Percentiles rank a stretch among this genome's conserved stretches.
phyloP scores from a whole-genome alignment of 2,113 vertebrate species.

The Syngnathus scovelli region DNA sequence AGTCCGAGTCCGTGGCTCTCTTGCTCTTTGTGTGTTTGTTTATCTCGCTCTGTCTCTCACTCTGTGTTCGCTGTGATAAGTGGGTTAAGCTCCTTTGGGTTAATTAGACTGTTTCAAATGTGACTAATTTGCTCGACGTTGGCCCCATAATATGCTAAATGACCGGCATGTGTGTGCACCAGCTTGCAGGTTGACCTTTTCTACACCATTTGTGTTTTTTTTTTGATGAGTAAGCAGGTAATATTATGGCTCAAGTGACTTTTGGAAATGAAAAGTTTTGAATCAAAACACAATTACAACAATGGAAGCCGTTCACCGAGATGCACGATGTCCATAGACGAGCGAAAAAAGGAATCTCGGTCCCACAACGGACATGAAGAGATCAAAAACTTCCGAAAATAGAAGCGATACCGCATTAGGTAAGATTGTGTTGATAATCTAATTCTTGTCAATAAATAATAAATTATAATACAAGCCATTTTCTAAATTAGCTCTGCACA shows the following conservation, averaged over 20 bases:
- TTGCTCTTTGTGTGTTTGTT: constrained; percentile 42
- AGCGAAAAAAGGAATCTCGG: neutral
- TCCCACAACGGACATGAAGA: neutral
- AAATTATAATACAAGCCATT: neutral
- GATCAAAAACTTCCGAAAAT: neutral
- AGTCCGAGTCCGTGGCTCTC: constrained; percentile 14
- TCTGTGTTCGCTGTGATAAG: constrained; percentile 70
- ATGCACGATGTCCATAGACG: neutral
- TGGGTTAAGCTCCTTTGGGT: constrained; percentile 71
- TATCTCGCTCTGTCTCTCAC: constrained; percentile 48
- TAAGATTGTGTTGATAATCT: neutral
- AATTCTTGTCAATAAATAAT: neutral
- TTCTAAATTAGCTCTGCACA: neutral
- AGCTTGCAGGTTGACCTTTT: neutral
- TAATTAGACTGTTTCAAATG: constrained; percentile 77
- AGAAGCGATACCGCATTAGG: neutral
- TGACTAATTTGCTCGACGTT: constrained; percentile 72
- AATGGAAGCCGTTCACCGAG: neutral
- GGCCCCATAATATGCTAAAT: constrained; percentile 69
- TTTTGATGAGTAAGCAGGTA: neutral
- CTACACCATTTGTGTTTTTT: neutral
- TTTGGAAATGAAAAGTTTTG: neutral
- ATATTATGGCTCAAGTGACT: neutral
- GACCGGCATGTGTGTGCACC: constrained; percentile 6
- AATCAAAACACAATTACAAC: neutral